Percentiles rank a stretch among this genome's conserved stretches.
These are phyloP conservation scores for Samia ricini DNA, from an alignment of 1,140 invertebrate genomes.

Conservation along the genomic window DNA sequence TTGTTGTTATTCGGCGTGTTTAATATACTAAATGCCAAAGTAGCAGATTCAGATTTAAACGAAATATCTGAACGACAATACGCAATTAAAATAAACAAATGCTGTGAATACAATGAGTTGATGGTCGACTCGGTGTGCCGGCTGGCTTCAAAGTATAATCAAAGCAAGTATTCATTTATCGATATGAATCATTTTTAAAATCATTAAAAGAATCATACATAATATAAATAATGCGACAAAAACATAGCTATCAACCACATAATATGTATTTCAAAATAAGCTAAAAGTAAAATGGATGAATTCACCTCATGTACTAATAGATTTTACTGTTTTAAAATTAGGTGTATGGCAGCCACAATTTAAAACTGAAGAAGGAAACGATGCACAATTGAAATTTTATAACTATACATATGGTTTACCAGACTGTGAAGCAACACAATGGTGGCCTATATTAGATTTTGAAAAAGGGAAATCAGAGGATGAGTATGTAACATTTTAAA, in stretches of 20 bases:
- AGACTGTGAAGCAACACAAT: conserved; percentile 83
- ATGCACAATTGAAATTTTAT: conserved; percentile 73
- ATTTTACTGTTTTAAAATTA: not conserved
- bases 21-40: conserved; percentile 31
- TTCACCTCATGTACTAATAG: not conserved
- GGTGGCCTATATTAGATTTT: conserved; percentile 85
- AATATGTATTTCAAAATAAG: too few relatives aligned
- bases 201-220: not conserved
- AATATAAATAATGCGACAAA: too few relatives aligned
- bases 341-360: conserved; percentile 80
- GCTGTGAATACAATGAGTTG: conserved; percentile 85
- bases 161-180: conserved; percentile 55
- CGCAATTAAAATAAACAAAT: conserved; percentile 83
- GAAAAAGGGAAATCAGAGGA: conserved; percentile 65
- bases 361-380: conserved; percentile 79
- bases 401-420: conserved; percentile 82
- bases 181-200: not conserved
- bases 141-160: conserved; percentile 78
- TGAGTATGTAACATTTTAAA: conserved; percentile 50
- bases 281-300: not conserved
- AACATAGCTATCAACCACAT: too few relatives aligned
- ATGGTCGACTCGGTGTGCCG: conserved; percentile 83
- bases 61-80: conserved; percentile 63
- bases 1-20: not conserved
- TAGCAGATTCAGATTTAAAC: conserved; percentile 56